Base-by-base conservation (phyloP, 1,140 invertebrate genomes). In the Agrilus planipennis region DNA sequence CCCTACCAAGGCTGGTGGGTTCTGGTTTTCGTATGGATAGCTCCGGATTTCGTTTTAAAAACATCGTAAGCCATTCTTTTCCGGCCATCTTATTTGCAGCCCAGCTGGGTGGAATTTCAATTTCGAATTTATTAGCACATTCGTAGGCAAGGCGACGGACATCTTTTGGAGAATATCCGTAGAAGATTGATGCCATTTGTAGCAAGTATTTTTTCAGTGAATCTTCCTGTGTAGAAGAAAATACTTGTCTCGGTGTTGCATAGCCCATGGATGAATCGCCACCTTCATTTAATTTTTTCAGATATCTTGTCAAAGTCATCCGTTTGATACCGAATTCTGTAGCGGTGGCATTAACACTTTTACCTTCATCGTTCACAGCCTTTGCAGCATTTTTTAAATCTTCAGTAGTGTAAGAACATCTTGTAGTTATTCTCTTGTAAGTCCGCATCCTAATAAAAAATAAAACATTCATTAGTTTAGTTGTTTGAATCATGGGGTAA, bases 21-120 rank as follows among this genome's bases (percentile, higher is more conserved):
- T 67, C 61, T 41, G 66, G 64, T 45, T 45, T 58, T 35, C 58
- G 39, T 18, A 67, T 37, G 25, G 52, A 55, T 16, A 69, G 21
- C n/a, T 46, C 38, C 12, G 34, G 40, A 41, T 67, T 55, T 15
- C 62, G 34, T 47, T 58, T 53, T 39, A 57, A 46, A 42, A 66
- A 67, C 4, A 39, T 45, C 31, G 32, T 39, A 31, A 64, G 47
- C 63, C 66, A 67, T 19, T 58, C 57, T 17, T 43, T 44, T 31
- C 55, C 49, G 40, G 61, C 65, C 37, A 44, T 48, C 47, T 57
- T 37, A 7, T 51, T 55, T 47, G 44, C 36, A 7, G 47, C 18
- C 58, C 62, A 65, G 12, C 34, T 44, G 6, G 34, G 19, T 32
- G 59, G 61, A 25, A 53, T 46, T 36, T 53, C 52, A 2, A 61